These are phyloP conservation scores for Sebastes kiyomatsui DNA, from an alignment of 2,797 vertebrate genomes.

Conservation along the genomic window DNA sequence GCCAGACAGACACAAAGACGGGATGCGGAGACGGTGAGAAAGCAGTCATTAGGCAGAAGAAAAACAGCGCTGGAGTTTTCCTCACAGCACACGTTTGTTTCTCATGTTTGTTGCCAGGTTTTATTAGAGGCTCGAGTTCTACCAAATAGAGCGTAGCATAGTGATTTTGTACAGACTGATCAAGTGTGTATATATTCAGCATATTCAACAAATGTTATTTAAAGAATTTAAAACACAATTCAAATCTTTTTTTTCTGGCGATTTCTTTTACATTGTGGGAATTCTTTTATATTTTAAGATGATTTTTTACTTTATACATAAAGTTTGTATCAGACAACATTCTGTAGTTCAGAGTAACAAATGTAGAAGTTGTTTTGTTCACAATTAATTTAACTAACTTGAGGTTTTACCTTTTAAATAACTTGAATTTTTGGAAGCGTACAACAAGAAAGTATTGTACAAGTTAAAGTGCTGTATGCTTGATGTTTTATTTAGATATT, in stretches of 20 bases:
- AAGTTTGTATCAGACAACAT: constrained; percentile 2
- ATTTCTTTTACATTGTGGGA: constrained; percentile 2
- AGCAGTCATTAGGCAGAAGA: constrained; percentile 32
- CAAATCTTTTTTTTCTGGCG: constrained; percentile 18
- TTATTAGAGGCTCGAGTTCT: neutral
- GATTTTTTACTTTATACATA: neutral
- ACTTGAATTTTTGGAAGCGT: constrained; percentile 9
- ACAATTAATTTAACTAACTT: constrained; percentile 20
- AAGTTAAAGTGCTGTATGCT: neutral
- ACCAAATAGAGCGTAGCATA: neutral
- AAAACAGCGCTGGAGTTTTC: neutral
- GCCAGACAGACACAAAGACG: constrained; percentile 44
- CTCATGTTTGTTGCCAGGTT: constrained; percentile 3
- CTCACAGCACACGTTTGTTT: neutral
- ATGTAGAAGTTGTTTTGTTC: neutral
- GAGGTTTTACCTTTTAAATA: constrained; percentile 17
- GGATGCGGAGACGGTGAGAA: constrained; percentile 11
- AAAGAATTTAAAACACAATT: constrained; percentile 55
- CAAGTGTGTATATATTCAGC: constrained; percentile 42
- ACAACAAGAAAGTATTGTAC: neutral
- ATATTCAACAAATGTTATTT: constrained; percentile 65
- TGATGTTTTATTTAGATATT: constrained; percentile 14
- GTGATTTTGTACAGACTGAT: constrained; percentile 27
- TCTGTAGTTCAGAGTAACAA: constrained; percentile 1
- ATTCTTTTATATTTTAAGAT: constrained; percentile 17